Evolutionary conservation across 2,888 invertebrate genomes (phyloP).

Genomic region (Rhingia rostrata): DNA sequence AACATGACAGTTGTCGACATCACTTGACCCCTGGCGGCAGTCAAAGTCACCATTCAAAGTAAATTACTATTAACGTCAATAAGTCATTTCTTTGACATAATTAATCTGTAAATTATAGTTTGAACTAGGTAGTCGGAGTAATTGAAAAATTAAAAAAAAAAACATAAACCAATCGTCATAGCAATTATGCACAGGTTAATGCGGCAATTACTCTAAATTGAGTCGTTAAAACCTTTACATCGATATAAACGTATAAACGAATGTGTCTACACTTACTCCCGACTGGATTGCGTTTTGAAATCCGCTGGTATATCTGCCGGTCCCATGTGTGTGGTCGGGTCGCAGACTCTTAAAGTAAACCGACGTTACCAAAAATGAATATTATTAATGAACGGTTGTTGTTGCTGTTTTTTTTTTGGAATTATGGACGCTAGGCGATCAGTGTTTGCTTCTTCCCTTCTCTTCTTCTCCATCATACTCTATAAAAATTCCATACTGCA

Average conservation of each 20-base stretch:
- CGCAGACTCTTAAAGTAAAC: slow-evolving; percentile 65
- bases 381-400: slow-evolving; percentile 69
- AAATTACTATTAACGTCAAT: slow-evolving; percentile 30
- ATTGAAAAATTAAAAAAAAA: background rate
- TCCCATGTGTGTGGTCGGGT: background rate
- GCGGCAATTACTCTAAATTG: slow-evolving; percentile 69
- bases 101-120: slow-evolving; percentile 28
- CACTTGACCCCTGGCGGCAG: slow-evolving; percentile 10
- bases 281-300: slow-evolving; percentile 38
- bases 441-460: background rate
- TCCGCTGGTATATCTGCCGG: background rate
- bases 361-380: slow-evolving; percentile 68
- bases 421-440: background rate
- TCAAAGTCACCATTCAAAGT: slow-evolving; percentile 2
- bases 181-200: slow-evolving; percentile 39
- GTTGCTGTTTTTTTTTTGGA: slow-evolving; percentile 29
- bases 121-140: slow-evolving; percentile 1
- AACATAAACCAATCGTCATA: slow-evolving; percentile 19
- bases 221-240: slow-evolving; percentile 63
- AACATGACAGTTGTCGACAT: slow-evolving; percentile 12
- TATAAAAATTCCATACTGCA: background rate
- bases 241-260: slow-evolving; percentile 9
- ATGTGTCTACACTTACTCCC: background rate
- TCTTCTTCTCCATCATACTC: slow-evolving; percentile 36
- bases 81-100: slow-evolving; percentile 10